These are phyloP conservation scores for Larimichthys crocea DNA, from an alignment of 2,113 vertebrate genomes.

Conservation along the genomic window DNA sequence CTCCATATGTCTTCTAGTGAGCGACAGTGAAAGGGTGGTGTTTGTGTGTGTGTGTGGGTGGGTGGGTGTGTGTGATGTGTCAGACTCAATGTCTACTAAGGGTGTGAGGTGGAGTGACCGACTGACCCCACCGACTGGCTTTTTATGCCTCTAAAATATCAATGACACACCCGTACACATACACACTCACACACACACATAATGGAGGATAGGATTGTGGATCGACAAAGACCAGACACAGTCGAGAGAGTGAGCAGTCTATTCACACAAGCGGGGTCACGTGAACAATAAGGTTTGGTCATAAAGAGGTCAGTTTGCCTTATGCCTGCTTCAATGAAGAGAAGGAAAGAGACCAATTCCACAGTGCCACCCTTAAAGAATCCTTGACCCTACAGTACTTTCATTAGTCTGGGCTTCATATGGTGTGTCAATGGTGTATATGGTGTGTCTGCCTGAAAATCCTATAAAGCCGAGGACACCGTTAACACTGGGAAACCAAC, in stretches of 20 bases:
- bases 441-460: not conserved
- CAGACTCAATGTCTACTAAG: slow-evolving; percentile 61
- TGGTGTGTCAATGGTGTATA: not conserved
- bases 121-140: slow-evolving; percentile 68
- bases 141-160: slow-evolving; percentile 63
- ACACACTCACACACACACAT: slow-evolving; percentile 23
- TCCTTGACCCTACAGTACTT: not conserved
- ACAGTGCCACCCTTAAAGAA: not conserved
- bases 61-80: slow-evolving; percentile 54
- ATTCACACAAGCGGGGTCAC: slow-evolving; percentile 65
- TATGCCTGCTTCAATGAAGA: slow-evolving; percentile 46
- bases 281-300: slow-evolving; percentile 43
- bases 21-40: slow-evolving; percentile 64
- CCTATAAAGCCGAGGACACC: not conserved
- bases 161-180: slow-evolving; percentile 39
- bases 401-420: not conserved
- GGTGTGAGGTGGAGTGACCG: slow-evolving; percentile 66
- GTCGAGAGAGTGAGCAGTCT: slow-evolving; percentile 57
- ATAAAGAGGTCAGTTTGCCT: slow-evolving; percentile 68
- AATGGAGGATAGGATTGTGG: slow-evolving; percentile 46
- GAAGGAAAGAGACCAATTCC: not conserved
- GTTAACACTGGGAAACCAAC: not conserved
- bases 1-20: slow-evolving; percentile 77
- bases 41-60: slow-evolving; percentile 44
- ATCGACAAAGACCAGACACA: slow-evolving; percentile 46